Evolutionary conservation across 2,888 invertebrate genomes (phyloP).

Genomic region (Tipula lateralis): DNA sequence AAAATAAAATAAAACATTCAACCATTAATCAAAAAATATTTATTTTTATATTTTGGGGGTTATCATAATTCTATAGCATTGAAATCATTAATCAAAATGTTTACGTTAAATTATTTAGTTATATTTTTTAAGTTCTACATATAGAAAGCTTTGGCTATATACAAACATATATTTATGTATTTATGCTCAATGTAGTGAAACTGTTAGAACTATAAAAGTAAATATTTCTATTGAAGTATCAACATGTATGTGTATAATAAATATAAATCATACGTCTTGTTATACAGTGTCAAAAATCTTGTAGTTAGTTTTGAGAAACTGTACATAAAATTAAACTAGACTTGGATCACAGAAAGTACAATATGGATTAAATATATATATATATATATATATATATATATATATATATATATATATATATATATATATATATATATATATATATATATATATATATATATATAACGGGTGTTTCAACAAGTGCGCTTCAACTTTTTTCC

Average conservation of each 20-base stretch:
- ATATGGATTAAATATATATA: too few species aligned
- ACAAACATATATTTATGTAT: not conserved
- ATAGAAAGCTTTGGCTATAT: not conserved
- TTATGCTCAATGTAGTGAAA: not conserved
- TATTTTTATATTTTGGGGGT: not conserved
- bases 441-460: too few species aligned
- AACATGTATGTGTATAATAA: too few species aligned
- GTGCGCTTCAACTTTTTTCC: too few species aligned
- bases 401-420: too few species aligned
- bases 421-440: too few species aligned
- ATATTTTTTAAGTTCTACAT: not conserved
- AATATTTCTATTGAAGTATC: not conserved
- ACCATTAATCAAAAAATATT: not conserved
- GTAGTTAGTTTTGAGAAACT: too few species aligned
- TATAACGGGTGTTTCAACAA: too few species aligned
- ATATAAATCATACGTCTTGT: not conserved
- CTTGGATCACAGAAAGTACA: too few species aligned
- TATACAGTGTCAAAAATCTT: too few species aligned
- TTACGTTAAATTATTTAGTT: not conserved
- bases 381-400: too few species aligned
- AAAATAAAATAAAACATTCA: not conserved
- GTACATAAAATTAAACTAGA: too few species aligned
- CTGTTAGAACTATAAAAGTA: not conserved
- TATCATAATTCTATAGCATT: not conserved
- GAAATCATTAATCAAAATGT: not conserved